Evolutionary conservation across 2,113 vertebrate species (phyloP).

Genomic region (Oxyruncus cristatus): DNA sequence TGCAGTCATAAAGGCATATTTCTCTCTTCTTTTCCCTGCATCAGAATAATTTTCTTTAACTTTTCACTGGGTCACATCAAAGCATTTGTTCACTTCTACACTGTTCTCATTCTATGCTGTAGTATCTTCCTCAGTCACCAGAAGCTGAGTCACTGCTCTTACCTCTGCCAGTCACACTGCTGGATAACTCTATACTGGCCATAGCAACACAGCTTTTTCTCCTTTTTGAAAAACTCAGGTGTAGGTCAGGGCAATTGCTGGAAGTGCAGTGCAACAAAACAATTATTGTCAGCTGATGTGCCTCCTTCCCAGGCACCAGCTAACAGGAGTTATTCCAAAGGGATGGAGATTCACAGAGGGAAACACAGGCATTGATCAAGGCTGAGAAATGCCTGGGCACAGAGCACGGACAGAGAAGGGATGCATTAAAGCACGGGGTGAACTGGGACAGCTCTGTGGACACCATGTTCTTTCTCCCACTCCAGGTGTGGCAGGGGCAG

Average conservation of each 20-base stretch:
- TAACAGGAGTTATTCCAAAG: rapidly evolving
- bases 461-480: neutral
- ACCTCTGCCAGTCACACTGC: neutral
- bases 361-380: neutral
- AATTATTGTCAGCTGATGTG: neutral
- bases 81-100: neutral
- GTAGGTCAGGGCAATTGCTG: neutral
- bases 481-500: neutral
- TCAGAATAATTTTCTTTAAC: neutral
- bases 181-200: rapidly evolving
- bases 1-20: neutral
- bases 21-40: neutral
- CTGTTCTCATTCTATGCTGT: neutral
- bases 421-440: neutral
- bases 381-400: neutral
- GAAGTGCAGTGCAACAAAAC: neutral
- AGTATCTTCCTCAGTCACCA: neutral
- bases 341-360: neutral
- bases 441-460: neutral
- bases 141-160: neutral
- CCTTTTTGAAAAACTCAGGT: neutral
- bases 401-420: rapidly evolving
- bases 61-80: neutral
- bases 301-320: neutral
- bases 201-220: neutral